phyloP scores from a whole-genome alignment of 2,113 vertebrate genomes.

The Perca fluviatilis region DNA sequence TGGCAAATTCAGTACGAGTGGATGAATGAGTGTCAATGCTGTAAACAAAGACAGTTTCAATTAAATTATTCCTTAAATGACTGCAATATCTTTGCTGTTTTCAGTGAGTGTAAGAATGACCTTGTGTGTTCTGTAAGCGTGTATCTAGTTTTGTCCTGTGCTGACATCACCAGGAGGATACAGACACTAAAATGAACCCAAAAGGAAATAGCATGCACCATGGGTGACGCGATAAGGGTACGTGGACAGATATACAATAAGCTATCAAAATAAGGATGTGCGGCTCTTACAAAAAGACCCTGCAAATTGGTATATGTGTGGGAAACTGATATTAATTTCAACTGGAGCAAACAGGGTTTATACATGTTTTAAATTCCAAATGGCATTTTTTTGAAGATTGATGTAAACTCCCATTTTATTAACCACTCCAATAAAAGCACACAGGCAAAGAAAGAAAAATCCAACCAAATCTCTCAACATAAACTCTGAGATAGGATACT shows the following conservation, averaged over 20 bases:
- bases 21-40: not conserved
- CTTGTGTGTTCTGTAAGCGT: constrained; percentile 7
- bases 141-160: constrained; percentile 25
- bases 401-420: constrained; percentile 17
- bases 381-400: not conserved
- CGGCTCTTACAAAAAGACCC: not conserved
- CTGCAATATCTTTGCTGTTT: not conserved
- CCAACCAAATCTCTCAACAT: constrained; percentile 34
- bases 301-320: not conserved
- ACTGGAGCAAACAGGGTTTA: not conserved
- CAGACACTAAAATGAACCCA: constrained; percentile 12
- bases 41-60: not conserved
- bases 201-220: constrained; percentile 28
- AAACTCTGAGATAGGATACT: constrained; percentile 51
- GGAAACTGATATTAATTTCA: not conserved
- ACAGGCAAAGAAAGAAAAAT: constrained; percentile 21
- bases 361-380: constrained; percentile 16
- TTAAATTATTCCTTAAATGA: constrained; percentile 8
- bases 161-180: constrained; percentile 31
- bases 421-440: constrained; percentile 37
- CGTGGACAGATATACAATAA: constrained; percentile 33
- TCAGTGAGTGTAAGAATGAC: not conserved
- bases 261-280: constrained; percentile 39
- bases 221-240: constrained; percentile 3
- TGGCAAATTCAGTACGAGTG: not conserved